phyloP scores from a whole-genome alignment of 2,888 invertebrate genomes.

The Papilio demoleus region DNA sequence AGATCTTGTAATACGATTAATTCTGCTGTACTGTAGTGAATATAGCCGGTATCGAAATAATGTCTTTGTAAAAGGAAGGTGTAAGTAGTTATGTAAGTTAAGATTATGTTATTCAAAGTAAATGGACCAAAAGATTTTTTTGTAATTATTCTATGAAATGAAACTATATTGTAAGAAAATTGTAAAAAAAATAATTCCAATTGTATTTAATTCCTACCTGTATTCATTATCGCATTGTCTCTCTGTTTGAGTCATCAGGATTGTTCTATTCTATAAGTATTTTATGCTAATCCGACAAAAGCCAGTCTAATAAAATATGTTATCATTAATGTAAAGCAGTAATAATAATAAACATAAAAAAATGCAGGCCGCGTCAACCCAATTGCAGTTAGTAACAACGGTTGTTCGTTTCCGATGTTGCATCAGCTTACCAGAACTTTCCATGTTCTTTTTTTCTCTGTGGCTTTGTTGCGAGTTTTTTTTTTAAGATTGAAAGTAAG shows the following conservation, averaged over 20 bases:
- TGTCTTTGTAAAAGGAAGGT: constrained; percentile 17
- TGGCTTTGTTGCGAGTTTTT: constrained; percentile 3
- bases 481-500: neutral
- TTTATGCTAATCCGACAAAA: constrained; percentile 32
- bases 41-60: neutral
- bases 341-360: constrained; percentile 31
- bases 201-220: constrained; percentile 14
- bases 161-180: constrained; percentile 23
- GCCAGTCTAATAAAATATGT: constrained; percentile 16
- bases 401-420: constrained; percentile 47
- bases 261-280: constrained; percentile 32
- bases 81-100: constrained; percentile 32
- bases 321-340: constrained; percentile 18
- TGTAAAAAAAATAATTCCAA: constrained; percentile 22
- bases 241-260: constrained; percentile 29
- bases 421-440: constrained; percentile 54
- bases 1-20: constrained; percentile 21
- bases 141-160: constrained; percentile 23
- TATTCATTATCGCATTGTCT: constrained; percentile 21
- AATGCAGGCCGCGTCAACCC: constrained; percentile 40
- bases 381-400: constrained; percentile 45
- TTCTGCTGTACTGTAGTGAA: constrained; percentile 13
- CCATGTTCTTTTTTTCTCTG: constrained; percentile 36
- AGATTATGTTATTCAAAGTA: neutral
- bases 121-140: constrained; percentile 27